phyloP scores from a whole-genome alignment of 2,797 vertebrate genomes.

The Macropus fuliginosus region DNA sequence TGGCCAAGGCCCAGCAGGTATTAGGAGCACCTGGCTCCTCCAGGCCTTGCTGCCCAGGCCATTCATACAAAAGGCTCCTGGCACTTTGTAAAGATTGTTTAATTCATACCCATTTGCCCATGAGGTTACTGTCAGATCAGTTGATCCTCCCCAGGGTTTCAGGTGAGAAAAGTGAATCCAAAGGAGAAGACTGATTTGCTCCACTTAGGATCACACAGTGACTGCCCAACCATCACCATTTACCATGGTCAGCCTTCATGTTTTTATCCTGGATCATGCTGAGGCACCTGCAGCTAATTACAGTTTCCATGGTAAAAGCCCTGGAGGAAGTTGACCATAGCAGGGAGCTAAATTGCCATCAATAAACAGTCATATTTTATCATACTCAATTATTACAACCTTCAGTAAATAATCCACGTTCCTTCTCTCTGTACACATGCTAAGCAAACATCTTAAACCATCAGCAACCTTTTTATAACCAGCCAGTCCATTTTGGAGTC shows the following conservation, averaged over 20 bases:
- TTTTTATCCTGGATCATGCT: neutral
- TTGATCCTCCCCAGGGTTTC: neutral
- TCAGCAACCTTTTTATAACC: slow-evolving; percentile 25
- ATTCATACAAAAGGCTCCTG: neutral
- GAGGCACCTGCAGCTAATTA: slow-evolving; percentile 16
- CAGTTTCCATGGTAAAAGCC: neutral
- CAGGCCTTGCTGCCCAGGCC: neutral
- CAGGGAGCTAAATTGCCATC: neutral
- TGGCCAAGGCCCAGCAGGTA: neutral
- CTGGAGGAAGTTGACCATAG: neutral
- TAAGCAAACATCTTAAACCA: slow-evolving; percentile 39
- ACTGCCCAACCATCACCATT: neutral
- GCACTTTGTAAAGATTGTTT: neutral
- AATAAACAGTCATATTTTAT: neutral
- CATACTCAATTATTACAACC: neutral
- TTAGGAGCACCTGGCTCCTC: neutral
- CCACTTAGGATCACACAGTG: neutral
- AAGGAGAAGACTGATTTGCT: neutral
- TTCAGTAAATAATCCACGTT: neutral
- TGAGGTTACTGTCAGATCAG: neutral
- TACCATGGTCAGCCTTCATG: neutral
- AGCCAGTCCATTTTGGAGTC: slow-evolving; percentile 31
- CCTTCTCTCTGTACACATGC: slow-evolving; percentile 35
- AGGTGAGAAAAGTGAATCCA: neutral
- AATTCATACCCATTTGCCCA: neutral